Evolutionary conservation across 2,888 invertebrate genomes (phyloP).

Genomic region (Diplolepis rosae): DNA sequence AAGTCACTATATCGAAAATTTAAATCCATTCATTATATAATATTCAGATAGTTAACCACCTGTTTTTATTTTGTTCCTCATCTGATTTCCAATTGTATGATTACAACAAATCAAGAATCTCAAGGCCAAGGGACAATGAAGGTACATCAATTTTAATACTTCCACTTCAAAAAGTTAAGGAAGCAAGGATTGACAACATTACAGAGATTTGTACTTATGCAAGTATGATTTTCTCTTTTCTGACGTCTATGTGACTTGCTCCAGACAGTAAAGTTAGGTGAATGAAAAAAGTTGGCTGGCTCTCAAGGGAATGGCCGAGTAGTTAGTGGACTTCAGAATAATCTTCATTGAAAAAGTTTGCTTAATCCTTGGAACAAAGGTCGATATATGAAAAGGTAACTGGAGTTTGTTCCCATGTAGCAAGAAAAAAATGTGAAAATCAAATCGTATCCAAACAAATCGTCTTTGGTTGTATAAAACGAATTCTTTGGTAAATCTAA

Average conservation of each 20-base stretch:
- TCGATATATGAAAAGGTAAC: constrained; percentile 50
- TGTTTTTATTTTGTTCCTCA: too few species aligned
- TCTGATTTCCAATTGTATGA: too few species aligned
- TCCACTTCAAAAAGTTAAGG: background rate
- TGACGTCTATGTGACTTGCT: constrained; percentile 40
- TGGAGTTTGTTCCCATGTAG: too few species aligned
- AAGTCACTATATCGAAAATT: background rate
- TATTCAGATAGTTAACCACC: background rate
- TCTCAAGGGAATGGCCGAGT: constrained; percentile 64
- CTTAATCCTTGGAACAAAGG: constrained; percentile 56
- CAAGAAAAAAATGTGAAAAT: too few species aligned
- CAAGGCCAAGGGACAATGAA: too few species aligned
- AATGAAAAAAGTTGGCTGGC: constrained; percentile 69
- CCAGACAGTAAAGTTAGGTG: constrained; percentile 62
- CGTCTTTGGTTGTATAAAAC: too few species aligned
- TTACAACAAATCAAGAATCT: too few species aligned
- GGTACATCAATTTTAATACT: too few species aligned
- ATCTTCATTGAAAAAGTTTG: constrained; percentile 73
- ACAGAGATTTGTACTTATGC: background rate
- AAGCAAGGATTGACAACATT: background rate
- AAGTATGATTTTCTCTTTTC: constrained; percentile 26
- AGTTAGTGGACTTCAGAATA: constrained; percentile 69
- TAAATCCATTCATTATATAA: background rate
- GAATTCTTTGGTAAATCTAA: too few species aligned
- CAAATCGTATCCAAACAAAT: too few species aligned